A percentile compares a stretch with the other conserved stretches of the same genome.
phyloP scores from a whole-genome alignment of 2,797 vertebrate species.

The Coregonus suidteri region DNA sequence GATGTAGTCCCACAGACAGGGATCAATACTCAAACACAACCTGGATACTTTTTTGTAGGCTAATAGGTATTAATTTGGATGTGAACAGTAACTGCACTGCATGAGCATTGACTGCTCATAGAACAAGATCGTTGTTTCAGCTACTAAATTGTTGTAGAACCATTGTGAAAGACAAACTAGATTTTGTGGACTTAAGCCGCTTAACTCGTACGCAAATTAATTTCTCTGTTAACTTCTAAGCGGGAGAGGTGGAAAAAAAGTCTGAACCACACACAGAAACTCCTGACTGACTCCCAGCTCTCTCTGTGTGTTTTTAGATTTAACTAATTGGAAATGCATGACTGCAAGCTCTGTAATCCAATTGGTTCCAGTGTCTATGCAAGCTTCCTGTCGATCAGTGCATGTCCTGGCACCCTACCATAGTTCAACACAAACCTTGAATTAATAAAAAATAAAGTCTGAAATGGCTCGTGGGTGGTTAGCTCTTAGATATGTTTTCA shows the following conservation, averaged over 20 bases:
- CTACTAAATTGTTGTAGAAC: not conserved
- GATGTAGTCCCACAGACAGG: not conserved
- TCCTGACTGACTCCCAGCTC: slow-evolving; percentile 12
- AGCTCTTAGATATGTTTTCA: slow-evolving; percentile 1
- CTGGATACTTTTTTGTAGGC: not conserved
- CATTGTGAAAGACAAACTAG: not conserved
- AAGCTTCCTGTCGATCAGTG: not conserved
- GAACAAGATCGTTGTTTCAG: too few species aligned
- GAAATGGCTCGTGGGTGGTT: not conserved
- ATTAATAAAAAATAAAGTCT: not conserved
- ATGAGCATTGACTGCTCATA: too few species aligned
- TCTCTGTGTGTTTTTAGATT: not conserved
- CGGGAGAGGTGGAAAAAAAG: not conserved
- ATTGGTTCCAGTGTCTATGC: slow-evolving; percentile 21
- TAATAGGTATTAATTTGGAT: not conserved
- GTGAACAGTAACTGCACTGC: too few species aligned
- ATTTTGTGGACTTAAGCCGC: not conserved
- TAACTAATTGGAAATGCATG: slow-evolving; percentile 50
- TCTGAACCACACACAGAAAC: not conserved
- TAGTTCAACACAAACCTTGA: too few species aligned
- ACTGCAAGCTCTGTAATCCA: slow-evolving; percentile 36
- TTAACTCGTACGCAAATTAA: too few species aligned
- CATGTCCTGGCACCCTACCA: too few species aligned
- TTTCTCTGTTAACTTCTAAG: not conserved
- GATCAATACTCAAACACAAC: not conserved